These are phyloP conservation scores for Notamacropus eugenii DNA, from an alignment of 2,797 vertebrate species.

Conservation along the genomic window DNA sequence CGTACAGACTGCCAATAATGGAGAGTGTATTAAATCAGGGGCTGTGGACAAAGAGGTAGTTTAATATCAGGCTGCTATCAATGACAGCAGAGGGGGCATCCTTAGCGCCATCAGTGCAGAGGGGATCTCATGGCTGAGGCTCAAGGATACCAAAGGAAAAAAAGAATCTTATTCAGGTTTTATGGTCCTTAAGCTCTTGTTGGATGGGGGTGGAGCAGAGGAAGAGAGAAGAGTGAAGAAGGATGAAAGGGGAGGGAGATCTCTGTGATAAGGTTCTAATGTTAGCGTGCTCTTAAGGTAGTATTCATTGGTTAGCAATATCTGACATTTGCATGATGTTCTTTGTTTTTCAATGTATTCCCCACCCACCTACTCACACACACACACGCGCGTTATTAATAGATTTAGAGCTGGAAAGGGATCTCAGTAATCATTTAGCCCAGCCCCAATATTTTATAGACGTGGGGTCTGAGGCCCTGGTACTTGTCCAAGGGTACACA, in stretches of 20 bases:
- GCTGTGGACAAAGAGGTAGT: conserved; percentile 44
- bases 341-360: neutral
- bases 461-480: neutral
- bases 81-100: neutral
- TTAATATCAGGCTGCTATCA: conserved; percentile 24
- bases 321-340: neutral
- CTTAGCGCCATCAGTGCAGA: neutral
- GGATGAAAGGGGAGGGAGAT: conserved; percentile 2
- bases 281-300: neutral
- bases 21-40: neutral
- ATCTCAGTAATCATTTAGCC: neutral
- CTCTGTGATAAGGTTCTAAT: neutral
- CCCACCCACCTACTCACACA: too few relatives aligned
- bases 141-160: neutral
- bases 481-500: neutral
- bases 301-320: neutral
- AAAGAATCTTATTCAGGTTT: neutral
- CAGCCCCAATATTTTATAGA: neutral
- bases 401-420: neutral
- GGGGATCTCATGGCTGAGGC: neutral
- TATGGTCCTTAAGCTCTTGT: fast-evolving
- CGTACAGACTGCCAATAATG: conserved; percentile 67
- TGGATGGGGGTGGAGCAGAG: neutral
- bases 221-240: neutral
- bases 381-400: neutral